Evolutionary conservation across 2,113 vertebrate genomes (phyloP), one percentile per base, ranked within the genome.

Genomic region (Lepus americanus): DNA sequence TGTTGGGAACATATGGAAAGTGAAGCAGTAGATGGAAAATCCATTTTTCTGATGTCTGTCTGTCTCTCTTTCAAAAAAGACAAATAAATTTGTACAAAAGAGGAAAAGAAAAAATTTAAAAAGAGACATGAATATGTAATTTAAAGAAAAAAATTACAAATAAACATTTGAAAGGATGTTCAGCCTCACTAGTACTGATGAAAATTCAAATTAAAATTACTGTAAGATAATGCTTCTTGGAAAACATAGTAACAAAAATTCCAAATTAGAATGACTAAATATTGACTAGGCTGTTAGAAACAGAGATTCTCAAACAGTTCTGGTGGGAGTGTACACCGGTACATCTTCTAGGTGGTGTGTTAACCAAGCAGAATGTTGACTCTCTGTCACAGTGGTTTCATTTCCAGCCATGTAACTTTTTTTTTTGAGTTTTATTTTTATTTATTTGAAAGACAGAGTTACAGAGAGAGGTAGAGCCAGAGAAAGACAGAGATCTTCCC

Each of bases 251-350:
- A 36, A 64, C 36, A 53, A 93, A 92, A 78, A 39, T 39, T 69
- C 6, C 33, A 87, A 89, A 53, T 82, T 63, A 39, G 73, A 89
- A 94, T 86, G 44, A 81, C 44, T 81, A 49, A 88, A n/a, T 53
- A 31, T 70, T 89, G 81, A 61, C 29, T 61, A 49, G 10, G 13
- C 36, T 61, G 39, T 11, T 49, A 25, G 14, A 66, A 92, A 69
- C 4, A 81, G 9, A 89, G 76, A 94, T 76, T 88, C 25, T 51
- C 20, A 86, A 49, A 73, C 22, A 59, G 12, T 94, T 86, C 53
- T 53, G 63, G 19, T n/a, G 19, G 44, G 27, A 76, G 14, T 89
- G 0, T 79, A 90, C 69, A 86, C 6, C 31, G 20, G 10, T 70
- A 70, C 8, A 72, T 31, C 39, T 81, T 61, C 73, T 77, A 36